These are phyloP conservation scores for Ophonus ardosiacus DNA, from an alignment of 2,888 invertebrate genomes.

Conservation along the genomic window DNA sequence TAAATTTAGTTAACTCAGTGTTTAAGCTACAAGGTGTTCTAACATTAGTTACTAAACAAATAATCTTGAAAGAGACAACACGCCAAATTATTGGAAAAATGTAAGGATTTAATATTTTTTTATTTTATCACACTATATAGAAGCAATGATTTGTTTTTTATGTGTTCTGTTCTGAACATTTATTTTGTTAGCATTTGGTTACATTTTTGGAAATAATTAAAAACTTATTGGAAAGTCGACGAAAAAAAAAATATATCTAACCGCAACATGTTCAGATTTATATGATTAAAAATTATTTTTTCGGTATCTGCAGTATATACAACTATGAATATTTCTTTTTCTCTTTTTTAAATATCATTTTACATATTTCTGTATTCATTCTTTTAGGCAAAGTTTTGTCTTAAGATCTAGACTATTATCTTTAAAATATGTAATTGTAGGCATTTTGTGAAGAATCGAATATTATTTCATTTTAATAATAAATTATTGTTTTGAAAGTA, in stretches of 20 bases:
- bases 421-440: constrained; percentile 23
- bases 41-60: not conserved
- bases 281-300: not conserved
- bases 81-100: not conserved
- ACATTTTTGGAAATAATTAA: no score
- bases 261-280: not conserved
- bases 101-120: not conserved
- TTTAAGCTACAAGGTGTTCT: not conserved
- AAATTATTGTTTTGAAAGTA: constrained; percentile 48
- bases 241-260: no score
- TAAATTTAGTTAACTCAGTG: not conserved
- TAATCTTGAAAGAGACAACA: not conserved
- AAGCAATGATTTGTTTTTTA: no score
- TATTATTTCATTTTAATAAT: constrained; percentile 52
- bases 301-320: not conserved
- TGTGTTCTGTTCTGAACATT: no score
- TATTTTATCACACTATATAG: not conserved
- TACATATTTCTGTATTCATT: constrained; percentile 8
- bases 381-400: constrained; percentile 8
- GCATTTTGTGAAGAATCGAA: constrained; percentile 49
- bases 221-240: no score
- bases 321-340: not conserved
- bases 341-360: not conserved
- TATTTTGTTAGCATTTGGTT: no score
- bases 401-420: constrained; percentile 18